A percentile compares a stretch with the other conserved stretches of the same genome.
These are phyloP conservation scores for Phalacrocorax aristotelis DNA, from an alignment of 2,113 vertebrate species.

Conservation along the genomic window DNA sequence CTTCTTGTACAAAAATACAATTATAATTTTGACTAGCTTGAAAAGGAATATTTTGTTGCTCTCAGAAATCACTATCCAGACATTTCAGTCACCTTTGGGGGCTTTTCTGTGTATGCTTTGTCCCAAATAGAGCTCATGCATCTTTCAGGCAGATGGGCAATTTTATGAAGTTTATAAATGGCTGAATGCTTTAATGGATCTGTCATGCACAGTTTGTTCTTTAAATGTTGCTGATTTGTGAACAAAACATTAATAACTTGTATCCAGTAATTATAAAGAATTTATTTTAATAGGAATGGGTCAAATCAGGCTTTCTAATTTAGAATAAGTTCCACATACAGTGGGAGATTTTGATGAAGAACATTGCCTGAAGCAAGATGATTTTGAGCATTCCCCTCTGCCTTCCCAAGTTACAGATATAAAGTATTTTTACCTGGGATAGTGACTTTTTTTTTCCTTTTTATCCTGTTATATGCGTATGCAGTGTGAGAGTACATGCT, in stretches of 20 bases:
- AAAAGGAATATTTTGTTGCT: not conserved
- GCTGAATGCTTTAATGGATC: not conserved
- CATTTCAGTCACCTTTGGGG: not conserved
- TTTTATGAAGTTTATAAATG: not conserved
- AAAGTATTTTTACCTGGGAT: not conserved
- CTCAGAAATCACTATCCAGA: not conserved
- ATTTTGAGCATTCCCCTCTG: not conserved
- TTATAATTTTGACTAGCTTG: slow-evolving; percentile 27
- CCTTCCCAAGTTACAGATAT: not conserved
- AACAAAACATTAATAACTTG: not conserved
- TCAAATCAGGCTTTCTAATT: not conserved
- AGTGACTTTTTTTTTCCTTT: not conserved
- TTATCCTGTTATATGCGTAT: not conserved
- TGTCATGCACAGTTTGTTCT: not conserved
- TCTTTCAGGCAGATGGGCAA: slow-evolving; percentile 20
- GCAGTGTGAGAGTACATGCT: not conserved
- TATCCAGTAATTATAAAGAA: not conserved
- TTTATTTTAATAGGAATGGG: not conserved
- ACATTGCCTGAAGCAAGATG: not conserved
- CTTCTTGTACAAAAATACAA: not conserved
- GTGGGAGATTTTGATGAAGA: not conserved
- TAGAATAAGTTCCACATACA: not conserved
- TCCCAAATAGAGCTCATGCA: not conserved
- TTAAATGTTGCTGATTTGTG: not conserved
- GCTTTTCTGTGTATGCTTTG: not conserved